Percentiles rank a stretch among this genome's conserved stretches.
Evolutionary conservation across 2,888 invertebrate species (phyloP).

Genomic region (Automeris io): DNA sequence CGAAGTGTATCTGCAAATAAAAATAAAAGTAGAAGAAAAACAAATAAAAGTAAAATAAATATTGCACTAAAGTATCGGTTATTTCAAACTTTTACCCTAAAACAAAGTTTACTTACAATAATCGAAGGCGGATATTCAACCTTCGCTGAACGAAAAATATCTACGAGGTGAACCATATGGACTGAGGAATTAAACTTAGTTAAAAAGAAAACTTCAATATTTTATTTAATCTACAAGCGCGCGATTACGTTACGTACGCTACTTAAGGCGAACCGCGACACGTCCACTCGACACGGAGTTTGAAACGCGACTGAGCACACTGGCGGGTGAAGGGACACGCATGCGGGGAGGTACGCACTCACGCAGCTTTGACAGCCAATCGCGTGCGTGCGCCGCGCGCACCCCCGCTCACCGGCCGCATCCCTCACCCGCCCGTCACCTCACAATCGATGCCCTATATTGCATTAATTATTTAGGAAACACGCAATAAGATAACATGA

Average conservation of each 20-base stretch:
- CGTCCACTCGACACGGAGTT: slow-evolving; percentile 48
- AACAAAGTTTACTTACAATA: slow-evolving; percentile 81
- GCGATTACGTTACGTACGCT: slow-evolving; percentile 41
- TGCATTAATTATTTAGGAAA: slow-evolving; percentile 79
- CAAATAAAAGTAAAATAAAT: slow-evolving; percentile 9
- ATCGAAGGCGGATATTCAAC: slow-evolving; percentile 84
- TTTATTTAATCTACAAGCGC: slow-evolving; percentile 34
- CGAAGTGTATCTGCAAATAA: slow-evolving; percentile 10
- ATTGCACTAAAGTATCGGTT: neutral
- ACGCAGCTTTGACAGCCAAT: slow-evolving; percentile 72
- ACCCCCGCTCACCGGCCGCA: slow-evolving; percentile 60
- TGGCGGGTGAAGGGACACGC: slow-evolving; percentile 59
- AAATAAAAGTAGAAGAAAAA: slow-evolving; percentile 17
- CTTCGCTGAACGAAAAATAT: slow-evolving; percentile 87
- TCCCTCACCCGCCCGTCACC: slow-evolving; percentile 67
- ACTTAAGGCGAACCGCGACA: slow-evolving; percentile 33
- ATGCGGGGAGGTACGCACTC: slow-evolving; percentile 75
- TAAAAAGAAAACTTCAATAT: slow-evolving; percentile 43
- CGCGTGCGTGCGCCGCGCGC: slow-evolving; percentile 75
- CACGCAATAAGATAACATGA: slow-evolving; percentile 78
- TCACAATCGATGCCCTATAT: slow-evolving; percentile 78
- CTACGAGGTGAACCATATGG: slow-evolving; percentile 90
- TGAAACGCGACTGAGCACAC: slow-evolving; percentile 58
- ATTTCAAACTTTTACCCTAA: neutral
- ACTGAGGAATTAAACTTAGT: slow-evolving; percentile 70